phyloP scores from a whole-genome alignment of 1,140 invertebrate genomes.

The Globodera rostochiensis region DNA sequence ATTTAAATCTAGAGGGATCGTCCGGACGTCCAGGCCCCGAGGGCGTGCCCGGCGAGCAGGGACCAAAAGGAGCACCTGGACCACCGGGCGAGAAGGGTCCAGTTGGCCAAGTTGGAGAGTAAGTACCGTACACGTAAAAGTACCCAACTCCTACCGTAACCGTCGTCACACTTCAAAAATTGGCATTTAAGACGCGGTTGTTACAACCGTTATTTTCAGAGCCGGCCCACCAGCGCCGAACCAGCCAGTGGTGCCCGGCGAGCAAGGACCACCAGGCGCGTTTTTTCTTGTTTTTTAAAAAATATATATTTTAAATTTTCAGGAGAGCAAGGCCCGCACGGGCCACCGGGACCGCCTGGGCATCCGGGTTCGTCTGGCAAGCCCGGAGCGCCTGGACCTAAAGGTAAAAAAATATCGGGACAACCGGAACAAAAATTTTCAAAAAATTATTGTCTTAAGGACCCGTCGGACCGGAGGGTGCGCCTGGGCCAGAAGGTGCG shows the following conservation, averaged over 20 bases:
- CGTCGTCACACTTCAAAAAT: background rate
- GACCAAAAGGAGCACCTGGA: constrained; percentile 34
- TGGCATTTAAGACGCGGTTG: background rate
- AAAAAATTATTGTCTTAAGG: background rate
- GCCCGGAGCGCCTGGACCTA: constrained; percentile 35
- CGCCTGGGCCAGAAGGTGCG: constrained; percentile 16
- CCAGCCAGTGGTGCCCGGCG: background rate
- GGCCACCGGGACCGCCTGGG: constrained; percentile 32
- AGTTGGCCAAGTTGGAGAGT: constrained; percentile 27
- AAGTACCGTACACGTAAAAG: background rate
- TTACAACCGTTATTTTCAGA: background rate
- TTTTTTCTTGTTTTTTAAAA: constrained; percentile 16
- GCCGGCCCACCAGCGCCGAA: constrained; percentile 21
- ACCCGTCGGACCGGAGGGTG: background rate
- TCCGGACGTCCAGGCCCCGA: constrained; percentile 31
- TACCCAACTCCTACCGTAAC: background rate
- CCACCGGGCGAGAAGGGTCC: constrained; percentile 25
- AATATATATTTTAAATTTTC: constrained; percentile 19
- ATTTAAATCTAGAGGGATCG: constrained; percentile 28
- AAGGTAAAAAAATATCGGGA: constrained; percentile 10
- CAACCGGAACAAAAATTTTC: no score
- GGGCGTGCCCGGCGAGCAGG: constrained; percentile 39
- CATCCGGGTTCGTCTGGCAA: constrained; percentile 26
- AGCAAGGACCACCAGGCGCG: constrained; percentile 5
- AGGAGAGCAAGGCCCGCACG: constrained; percentile 34